Evolutionary conservation across 2,797 vertebrate genomes (phyloP).

Genomic region (Diceros bicornis): DNA sequence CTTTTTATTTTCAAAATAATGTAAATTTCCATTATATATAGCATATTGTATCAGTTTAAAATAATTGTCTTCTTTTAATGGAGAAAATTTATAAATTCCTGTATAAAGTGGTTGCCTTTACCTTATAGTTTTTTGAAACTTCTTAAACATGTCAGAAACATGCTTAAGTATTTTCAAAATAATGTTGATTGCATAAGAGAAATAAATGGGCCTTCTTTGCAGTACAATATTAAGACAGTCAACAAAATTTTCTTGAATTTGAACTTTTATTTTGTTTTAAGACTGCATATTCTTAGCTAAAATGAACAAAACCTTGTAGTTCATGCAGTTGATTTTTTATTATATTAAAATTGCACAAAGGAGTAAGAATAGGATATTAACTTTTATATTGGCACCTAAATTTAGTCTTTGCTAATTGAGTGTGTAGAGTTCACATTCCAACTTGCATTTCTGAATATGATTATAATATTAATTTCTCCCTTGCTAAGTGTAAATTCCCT

Average conservation of each 20-base stretch:
- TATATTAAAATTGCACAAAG: neutral
- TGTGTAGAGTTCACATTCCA: neutral
- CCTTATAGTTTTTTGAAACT: neutral
- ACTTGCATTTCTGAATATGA: neutral
- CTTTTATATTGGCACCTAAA: neutral
- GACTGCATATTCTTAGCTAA: neutral
- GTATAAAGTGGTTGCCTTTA: neutral
- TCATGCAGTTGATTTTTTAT: neutral
- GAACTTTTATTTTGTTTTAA: neutral
- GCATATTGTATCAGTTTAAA: neutral
- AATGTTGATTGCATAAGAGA: neutral
- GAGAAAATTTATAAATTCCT: neutral
- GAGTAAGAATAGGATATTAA: neutral
- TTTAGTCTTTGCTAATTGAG: neutral
- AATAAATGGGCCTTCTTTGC: neutral
- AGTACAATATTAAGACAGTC: neutral
- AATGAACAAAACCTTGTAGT: neutral
- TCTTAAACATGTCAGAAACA: neutral
- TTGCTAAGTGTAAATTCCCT: neutral
- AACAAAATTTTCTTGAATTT: neutral
- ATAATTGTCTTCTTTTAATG: neutral
- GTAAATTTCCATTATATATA: neutral
- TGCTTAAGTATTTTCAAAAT: conserved; percentile 3
- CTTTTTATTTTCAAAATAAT: neutral
- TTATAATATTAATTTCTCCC: neutral